A percentile compares a stretch with the other conserved stretches of the same genome.
Evolutionary conservation across 2,888 invertebrate species (phyloP).

Genomic region (Lepidocyrtoides sp.): DNA sequence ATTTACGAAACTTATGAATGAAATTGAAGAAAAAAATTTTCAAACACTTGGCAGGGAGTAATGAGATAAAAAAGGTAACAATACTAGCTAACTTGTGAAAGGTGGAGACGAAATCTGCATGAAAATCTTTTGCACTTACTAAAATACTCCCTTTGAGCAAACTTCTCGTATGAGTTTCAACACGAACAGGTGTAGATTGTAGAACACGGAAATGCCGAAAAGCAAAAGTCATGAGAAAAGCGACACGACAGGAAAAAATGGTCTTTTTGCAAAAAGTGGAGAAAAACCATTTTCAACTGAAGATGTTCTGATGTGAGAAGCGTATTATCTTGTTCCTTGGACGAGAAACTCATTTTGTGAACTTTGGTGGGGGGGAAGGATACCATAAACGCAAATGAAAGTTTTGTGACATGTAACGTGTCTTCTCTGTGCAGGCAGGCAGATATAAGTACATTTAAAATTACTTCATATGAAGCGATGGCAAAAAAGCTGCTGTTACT

Average conservation of each 20-base stretch:
- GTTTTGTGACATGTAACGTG: constrained; percentile 53
- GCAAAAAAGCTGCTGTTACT: neutral
- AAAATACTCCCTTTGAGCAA: constrained; percentile 19
- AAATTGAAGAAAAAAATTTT: neutral
- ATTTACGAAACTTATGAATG: neutral
- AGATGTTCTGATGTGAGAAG: constrained; percentile 28
- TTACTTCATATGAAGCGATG: neutral
- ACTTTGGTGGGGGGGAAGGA: neutral
- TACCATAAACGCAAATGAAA: constrained; percentile 58
- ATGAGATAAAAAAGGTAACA: neutral
- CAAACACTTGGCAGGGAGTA: neutral
- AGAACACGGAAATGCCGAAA: neutral
- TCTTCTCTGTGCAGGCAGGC: neutral
- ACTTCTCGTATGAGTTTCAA: neutral
- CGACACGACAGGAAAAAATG: constrained; percentile 33
- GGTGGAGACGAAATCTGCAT: neutral
- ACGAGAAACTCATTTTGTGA: constrained; percentile 54
- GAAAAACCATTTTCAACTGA: constrained; percentile 46
- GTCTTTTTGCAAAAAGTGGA: constrained; percentile 3
- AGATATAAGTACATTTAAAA: neutral
- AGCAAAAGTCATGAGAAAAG: neutral
- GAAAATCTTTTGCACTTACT: constrained; percentile 41
- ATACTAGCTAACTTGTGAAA: neutral
- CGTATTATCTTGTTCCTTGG: neutral
- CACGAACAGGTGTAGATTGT: neutral